Percentiles rank a stretch among this genome's conserved stretches.
phyloP scores from a whole-genome alignment of 2,113 vertebrate genomes.

The Clarias macrocephalus region DNA sequence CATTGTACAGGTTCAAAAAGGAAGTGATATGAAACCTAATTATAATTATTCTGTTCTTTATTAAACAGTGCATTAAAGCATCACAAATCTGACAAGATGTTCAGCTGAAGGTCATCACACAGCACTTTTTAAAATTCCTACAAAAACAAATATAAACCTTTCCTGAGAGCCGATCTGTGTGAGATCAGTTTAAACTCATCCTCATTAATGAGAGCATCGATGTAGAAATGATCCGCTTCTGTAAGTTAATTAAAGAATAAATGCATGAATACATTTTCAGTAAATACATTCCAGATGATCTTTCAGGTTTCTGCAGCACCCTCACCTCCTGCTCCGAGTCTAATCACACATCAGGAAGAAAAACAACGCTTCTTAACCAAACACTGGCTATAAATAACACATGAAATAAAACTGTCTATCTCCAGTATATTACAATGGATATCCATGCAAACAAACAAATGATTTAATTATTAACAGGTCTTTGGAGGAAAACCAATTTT shows the following conservation, averaged over 20 bases:
- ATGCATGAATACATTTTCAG: slow-evolving; percentile 52
- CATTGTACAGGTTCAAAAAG: background rate
- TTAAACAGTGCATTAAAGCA: slow-evolving; percentile 6
- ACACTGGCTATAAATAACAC: background rate
- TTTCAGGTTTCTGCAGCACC: slow-evolving; percentile 43
- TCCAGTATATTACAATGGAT: no score
- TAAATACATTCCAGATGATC: slow-evolving; percentile 39
- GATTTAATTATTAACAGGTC: no score
- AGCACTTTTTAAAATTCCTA: background rate
- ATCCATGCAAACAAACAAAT: no score
- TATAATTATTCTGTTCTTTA: background rate
- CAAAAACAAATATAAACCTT: slow-evolving; percentile 17
- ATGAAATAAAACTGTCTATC: background rate
- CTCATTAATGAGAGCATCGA: slow-evolving; percentile 38
- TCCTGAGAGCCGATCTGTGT: background rate
- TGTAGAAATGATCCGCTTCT: slow-evolving; percentile 24
- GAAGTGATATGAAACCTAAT: background rate
- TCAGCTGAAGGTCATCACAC: background rate
- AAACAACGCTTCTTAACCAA: background rate
- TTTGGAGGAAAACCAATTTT: no score
- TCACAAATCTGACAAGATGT: background rate
- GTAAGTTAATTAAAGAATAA: slow-evolving; percentile 47
- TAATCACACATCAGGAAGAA: slow-evolving; percentile 4
- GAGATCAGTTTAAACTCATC: slow-evolving; percentile 10
- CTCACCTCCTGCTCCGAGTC: slow-evolving; percentile 1